Percentiles rank a stretch among this genome's conserved stretches.
phyloP scores from a whole-genome alignment of 2,888 invertebrate genomes.

The Caenorhabditis drosophilae region DNA sequence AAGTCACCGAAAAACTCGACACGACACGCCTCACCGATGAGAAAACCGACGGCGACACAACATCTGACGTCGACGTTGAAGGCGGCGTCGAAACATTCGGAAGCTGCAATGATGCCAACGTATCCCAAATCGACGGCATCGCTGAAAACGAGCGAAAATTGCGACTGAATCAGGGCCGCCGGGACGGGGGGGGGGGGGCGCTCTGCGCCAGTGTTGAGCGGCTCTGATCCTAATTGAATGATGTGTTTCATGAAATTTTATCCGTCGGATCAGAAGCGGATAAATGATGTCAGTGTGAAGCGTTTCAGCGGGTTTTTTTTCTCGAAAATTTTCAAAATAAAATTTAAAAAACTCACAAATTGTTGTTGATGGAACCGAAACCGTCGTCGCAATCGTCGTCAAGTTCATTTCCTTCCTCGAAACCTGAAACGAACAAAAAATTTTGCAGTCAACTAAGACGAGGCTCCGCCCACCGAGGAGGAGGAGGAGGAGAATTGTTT shows the following conservation, averaged over 20 bases:
- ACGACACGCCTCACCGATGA: too few species aligned
- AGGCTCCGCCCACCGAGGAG: background rate
- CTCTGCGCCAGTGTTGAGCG: background rate
- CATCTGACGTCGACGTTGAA: background rate
- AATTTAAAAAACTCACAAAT: too few species aligned
- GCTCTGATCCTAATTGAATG: too few species aligned
- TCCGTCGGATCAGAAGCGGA: too few species aligned
- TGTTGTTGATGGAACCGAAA: background rate
- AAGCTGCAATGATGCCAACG: conserved; percentile 18
- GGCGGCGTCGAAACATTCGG: background rate
- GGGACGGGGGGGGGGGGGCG: background rate
- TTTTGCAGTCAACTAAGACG: background rate
- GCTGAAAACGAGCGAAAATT: background rate
- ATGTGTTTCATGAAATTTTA: too few species aligned
- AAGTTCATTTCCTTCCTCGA: background rate
- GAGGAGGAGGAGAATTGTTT: background rate
- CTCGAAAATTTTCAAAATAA: too few species aligned
- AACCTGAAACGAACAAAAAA: background rate
- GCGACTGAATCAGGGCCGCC: background rate
- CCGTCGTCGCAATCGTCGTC: background rate
- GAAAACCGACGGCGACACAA: too few species aligned
- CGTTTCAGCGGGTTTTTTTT: too few species aligned
- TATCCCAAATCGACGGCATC: conserved; percentile 8
- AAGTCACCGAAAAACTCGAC: too few species aligned
- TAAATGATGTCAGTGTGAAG: too few species aligned